Percentiles rank a stretch among this genome's conserved stretches.
Evolutionary conservation across 1,140 invertebrate genomes (phyloP).

Genomic region (Neodiprion virginianus): DNA sequence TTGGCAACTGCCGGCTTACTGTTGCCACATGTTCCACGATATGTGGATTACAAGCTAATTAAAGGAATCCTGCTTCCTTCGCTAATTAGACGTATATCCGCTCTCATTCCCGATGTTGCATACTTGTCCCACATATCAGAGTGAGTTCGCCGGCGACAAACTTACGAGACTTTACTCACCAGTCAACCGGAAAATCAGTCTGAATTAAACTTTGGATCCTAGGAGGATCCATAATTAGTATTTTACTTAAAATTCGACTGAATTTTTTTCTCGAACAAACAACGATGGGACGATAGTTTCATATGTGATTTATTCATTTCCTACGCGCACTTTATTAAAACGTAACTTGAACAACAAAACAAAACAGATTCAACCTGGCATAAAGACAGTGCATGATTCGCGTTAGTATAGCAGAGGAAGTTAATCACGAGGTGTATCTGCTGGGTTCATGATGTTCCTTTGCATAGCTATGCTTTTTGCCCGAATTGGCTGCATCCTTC

Average conservation of each 20-base stretch:
- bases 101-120: background rate
- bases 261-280: background rate
- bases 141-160: too few relatives aligned
- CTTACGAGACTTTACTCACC: background rate
- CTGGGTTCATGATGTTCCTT: slow-evolving; percentile 27
- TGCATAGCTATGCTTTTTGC: slow-evolving; percentile 56
- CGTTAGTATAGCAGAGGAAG: background rate
- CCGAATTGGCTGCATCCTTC: slow-evolving; percentile 46
- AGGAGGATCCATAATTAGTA: too few relatives aligned
- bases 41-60: slow-evolving; percentile 10
- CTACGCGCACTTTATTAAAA: background rate
- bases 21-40: background rate
- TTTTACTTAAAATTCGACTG: too few relatives aligned
- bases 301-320: slow-evolving; percentile 24
- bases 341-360: background rate
- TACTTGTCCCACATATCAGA: background rate
- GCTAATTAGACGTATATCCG: background rate
- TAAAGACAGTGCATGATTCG: background rate
- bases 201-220: background rate
- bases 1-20: background rate
- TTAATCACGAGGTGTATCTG: slow-evolving; percentile 17
- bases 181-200: slow-evolving; percentile 2
- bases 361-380: slow-evolving; percentile 3
- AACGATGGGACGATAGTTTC: slow-evolving; percentile 13
- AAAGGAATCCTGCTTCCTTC: background rate